Conservation (phyloP, 2,888 invertebrate species). For the Teinopalpus imperialis region DNA sequence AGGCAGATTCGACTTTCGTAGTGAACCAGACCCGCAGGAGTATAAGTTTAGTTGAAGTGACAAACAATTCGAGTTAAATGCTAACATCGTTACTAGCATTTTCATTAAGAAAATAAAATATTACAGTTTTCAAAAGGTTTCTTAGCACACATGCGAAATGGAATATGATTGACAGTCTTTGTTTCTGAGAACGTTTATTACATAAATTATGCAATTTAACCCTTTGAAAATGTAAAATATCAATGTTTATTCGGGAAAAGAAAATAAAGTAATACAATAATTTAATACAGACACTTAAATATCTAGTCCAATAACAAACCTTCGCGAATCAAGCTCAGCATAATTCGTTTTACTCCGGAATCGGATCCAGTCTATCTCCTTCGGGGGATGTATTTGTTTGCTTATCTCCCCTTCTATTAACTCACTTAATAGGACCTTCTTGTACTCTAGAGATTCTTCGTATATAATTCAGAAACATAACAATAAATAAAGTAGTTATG, state of each 20-base stretch:
- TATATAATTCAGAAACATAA: slow-evolving; percentile 11
- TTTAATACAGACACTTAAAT: slow-evolving; percentile 10
- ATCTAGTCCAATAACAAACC: slow-evolving; percentile 16
- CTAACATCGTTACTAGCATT: too few species aligned
- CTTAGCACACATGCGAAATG: too few species aligned
- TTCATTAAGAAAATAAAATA: slow-evolving; percentile 15
- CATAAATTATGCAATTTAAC: too few species aligned
- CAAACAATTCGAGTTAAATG: too few species aligned
- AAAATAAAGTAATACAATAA: neutral
- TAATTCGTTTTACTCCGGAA: slow-evolving; percentile 23
- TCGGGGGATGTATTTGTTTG: slow-evolving; percentile 24
- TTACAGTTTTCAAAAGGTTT: slow-evolving; percentile 3
- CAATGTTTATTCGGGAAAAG: too few species aligned
- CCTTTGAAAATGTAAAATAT: too few species aligned
- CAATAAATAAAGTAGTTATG: neutral
- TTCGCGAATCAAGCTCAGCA: slow-evolving; percentile 6
- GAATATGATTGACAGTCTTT: too few species aligned
- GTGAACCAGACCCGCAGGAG: too few species aligned
- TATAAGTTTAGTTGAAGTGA: too few species aligned
- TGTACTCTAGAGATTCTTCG: slow-evolving; percentile 15
- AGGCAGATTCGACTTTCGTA: too few species aligned
- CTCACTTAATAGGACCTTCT: slow-evolving; percentile 19
- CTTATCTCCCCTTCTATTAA: slow-evolving; percentile 23
- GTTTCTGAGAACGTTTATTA: too few species aligned
- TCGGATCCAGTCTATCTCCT: slow-evolving; percentile 19